Evolutionary conservation across 2,888 invertebrate species (phyloP).

Genomic region (Orthosia incerta): DNA sequence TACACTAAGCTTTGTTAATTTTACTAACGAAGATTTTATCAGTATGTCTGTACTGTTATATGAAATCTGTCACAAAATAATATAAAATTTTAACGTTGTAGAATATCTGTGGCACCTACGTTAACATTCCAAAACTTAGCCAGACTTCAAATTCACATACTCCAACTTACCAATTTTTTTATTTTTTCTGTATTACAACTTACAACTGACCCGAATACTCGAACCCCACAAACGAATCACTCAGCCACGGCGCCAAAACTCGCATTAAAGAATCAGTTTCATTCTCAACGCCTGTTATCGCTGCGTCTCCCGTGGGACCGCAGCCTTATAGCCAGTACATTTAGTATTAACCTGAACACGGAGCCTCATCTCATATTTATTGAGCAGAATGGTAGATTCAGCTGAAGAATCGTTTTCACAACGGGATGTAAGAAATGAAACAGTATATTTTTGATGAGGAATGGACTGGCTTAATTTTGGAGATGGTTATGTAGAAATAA

Average conservation of each 20-base stretch:
- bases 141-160: no score
- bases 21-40: no score
- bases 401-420: constrained; percentile 25
- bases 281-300: constrained; percentile 34
- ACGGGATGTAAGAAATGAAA: constrained; percentile 9
- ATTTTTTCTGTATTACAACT: neutral
- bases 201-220: neutral
- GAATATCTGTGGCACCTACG: neutral
- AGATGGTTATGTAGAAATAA: neutral
- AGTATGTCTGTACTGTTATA: no score
- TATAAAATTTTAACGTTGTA: neutral
- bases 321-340: constrained; percentile 33
- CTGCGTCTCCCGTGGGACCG: constrained; percentile 22
- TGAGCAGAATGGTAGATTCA: neutral
- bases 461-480: neutral
- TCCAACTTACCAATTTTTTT: no score
- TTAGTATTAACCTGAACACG: constrained; percentile 36
- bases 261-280: constrained; percentile 38
- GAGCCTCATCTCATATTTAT: constrained; percentile 39
- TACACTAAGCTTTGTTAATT: no score
- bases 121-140: neutral
- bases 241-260: constrained; percentile 7
- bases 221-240: neutral
- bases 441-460: constrained; percentile 21
- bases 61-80: neutral